A percentile compares a stretch with the other conserved stretches of the same genome.
Evolutionary conservation across 2,797 vertebrate species (phyloP).

Genomic region (Rhabdomys pumilio): DNA sequence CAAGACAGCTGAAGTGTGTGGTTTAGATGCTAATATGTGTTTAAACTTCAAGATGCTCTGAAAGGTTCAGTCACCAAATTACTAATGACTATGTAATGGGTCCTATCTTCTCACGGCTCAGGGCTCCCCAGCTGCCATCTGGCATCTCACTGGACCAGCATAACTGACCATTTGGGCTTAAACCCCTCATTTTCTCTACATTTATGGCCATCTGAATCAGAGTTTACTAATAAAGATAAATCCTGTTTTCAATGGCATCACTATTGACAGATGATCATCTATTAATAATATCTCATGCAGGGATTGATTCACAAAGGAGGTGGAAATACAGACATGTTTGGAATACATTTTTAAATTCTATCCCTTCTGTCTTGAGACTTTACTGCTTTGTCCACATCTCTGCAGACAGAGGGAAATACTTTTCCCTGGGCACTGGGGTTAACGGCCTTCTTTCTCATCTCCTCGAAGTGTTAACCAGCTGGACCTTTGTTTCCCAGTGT

Average conservation of each 20-base stretch:
- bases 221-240: conserved; percentile 57
- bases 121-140: background rate
- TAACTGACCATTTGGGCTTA: background rate
- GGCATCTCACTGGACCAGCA: background rate
- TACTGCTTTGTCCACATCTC: background rate
- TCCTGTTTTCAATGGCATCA: background rate
- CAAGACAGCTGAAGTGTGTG: background rate
- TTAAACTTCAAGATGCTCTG: conserved; percentile 33
- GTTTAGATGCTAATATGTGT: background rate
- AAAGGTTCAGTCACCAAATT: conserved; percentile 20
- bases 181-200: background rate
- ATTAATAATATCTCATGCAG: conserved; percentile 8
- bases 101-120: background rate
- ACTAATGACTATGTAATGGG: background rate
- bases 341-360: conserved; percentile 54
- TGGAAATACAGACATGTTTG: conserved; percentile 15
- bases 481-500: conserved; percentile 64
- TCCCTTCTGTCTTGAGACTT: background rate
- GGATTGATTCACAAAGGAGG: conserved; percentile 54
- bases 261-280: conserved; percentile 35
- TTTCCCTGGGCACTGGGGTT: conserved; percentile 41
- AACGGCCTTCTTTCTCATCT: conserved; percentile 62
- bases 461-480: conserved; percentile 49
- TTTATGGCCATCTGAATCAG: conserved; percentile 3
- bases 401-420: conserved; percentile 9